Evolutionary conservation across 1,140 invertebrate genomes (phyloP), one percentile per base, ranked within the genome.

Genomic region (Drosophila baimaii): DNA sequence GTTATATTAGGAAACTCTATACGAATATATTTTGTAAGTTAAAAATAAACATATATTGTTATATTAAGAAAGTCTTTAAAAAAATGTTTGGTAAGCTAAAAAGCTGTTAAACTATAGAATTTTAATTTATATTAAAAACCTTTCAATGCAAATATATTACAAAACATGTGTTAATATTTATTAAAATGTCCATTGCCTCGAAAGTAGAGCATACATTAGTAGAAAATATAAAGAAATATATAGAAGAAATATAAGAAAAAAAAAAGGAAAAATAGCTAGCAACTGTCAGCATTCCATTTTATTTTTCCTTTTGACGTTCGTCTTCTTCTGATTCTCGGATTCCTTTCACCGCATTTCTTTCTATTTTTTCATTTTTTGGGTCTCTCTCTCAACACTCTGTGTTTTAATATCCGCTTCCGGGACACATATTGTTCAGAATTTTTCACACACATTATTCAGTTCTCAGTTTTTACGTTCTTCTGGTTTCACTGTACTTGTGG

Each of bases 321-420:
- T 68, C 58, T 64, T 47, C 13, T 35, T 17, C n/a, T 15, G 31
- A n/a, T 49, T 29, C 2, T 21, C 17, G 31, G 49, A 54, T 35
- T 54, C 56, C 23, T 54, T 70, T 72, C 19, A 2, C 15, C 15
- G 8, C 5, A 3, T 8, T 21, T 31, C 23, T 4, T 12, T 35
- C 27, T 52, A 29, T 21, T 43, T 27, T 15, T 31, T n/a, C n/a
- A n/a, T n/a, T n/a, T n/a, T n/a, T n/a, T n/a, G n/a, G n/a, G 13
- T 19, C 10, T 3, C 31, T 49, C 12, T 10, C 23, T 33, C 49
- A 21, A 29, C 17, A 13, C 31, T 31, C 33, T 43, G 43, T 58
- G 79, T 62, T 83, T 85, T 86, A 86, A 85, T 85, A 86, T 85
- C 82, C 82, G 81, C 21, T 85, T 85, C 62, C 82, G 63, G 59